Percentiles rank a stretch among this genome's conserved stretches.
Evolutionary conservation across 2,888 invertebrate genomes (phyloP).

Genomic region (Lordiphosa andalusiaca): DNA sequence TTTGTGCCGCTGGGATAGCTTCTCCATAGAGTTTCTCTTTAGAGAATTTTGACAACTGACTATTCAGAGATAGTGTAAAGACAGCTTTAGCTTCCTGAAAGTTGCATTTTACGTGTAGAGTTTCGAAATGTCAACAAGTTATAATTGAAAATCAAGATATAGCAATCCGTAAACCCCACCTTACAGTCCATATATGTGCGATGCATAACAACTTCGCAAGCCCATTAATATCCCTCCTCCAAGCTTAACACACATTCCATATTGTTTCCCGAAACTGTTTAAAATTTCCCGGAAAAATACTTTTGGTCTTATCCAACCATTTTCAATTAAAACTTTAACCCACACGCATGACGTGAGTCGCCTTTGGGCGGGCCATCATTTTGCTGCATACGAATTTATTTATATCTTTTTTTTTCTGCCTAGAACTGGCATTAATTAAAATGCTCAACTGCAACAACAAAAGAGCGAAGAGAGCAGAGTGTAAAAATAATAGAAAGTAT

Average conservation of each 20-base stretch:
- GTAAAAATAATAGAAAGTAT: conserved; percentile 14
- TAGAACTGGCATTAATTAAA: conserved; percentile 44
- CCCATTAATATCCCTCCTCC: neutral
- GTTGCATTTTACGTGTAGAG: too few species aligned
- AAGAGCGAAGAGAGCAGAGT: conserved; percentile 1
- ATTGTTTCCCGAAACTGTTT: conserved; percentile 1
- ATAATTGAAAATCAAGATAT: too few species aligned
- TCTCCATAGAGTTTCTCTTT: too few species aligned
- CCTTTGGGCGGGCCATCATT: conserved; percentile 13
- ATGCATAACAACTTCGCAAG: too few species aligned
- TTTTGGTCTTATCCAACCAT: conserved; percentile 1
- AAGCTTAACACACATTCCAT: neutral
- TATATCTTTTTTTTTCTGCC: neutral
- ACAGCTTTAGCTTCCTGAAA: too few species aligned
- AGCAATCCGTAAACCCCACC: too few species aligned
- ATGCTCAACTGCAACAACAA: conserved; percentile 30
- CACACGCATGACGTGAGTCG: conserved; percentile 2
- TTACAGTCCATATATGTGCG: too few species aligned
- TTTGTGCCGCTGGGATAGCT: too few species aligned
- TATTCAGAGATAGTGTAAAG: too few species aligned
- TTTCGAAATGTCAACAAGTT: too few species aligned
- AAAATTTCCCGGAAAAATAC: neutral
- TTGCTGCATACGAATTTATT: conserved; percentile 43
- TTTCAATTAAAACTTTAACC: conserved; percentile 54
- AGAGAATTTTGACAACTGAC: too few species aligned